Evolutionary conservation across 2,113 vertebrate genomes (phyloP), one percentile per base, ranked within the genome.

Genomic region (Hassar affinis): DNA sequence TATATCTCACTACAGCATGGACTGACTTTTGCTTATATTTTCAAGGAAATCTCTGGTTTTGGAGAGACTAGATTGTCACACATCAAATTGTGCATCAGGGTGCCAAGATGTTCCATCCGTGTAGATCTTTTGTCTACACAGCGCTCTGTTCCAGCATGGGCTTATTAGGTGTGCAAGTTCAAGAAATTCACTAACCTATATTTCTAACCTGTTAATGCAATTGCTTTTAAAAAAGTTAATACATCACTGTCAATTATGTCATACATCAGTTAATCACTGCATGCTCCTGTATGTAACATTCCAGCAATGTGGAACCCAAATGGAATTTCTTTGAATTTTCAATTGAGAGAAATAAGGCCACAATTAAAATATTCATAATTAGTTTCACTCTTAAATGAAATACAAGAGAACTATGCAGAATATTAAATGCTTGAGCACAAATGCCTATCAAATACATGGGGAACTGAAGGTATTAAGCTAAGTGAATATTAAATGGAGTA

Each of bases 321-420:
- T 72, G 5, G 15, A 4, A 27, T 1, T 49, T 51, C 6, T 74
- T 17, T 15, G 8, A 49, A 49, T 17, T 14, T 49, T 49, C 6
- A 30, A 74, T 9, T 17, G 4, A 76, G 8, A 54, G 18, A 56
- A 77, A 76, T 47, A 77, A 35, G 75, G 51, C 56, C 30, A 77
- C 51, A 54, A 51, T 76, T 56, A 56, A 56, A 51, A 77, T 56
- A 77, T 52, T 51, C 75, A 20, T 77, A 56, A 77, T 77, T 56
- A 77, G 51, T 54, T 77, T 56, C 30, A 77, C 4, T 52, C 30
- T 77, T 38, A 56, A 56, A 77, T 56, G 33, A 56, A 56, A 20
- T 20, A 56, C 18, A 35, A 77, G 51, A 77, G 9, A 56, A 35
- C 15, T 35, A 56, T 15, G 33, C 74, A 54, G 74, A 35, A 56